phyloP scores from a whole-genome alignment of 2,888 invertebrate genomes.

The Amblyjoppa proteus region DNA sequence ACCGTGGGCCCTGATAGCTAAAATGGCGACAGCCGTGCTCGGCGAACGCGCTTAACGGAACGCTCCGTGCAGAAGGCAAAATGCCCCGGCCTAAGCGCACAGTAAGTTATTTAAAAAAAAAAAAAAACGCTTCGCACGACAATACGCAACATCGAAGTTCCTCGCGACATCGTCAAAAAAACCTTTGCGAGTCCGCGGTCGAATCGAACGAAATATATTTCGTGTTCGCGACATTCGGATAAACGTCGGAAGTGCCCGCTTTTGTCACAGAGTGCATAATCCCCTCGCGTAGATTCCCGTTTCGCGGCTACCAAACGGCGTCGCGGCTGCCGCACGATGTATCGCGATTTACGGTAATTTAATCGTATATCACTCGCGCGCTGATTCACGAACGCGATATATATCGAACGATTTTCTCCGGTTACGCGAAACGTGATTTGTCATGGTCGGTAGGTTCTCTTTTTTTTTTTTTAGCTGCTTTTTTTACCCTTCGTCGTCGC shows the following conservation, averaged over 20 bases:
- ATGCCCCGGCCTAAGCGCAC: constrained; percentile 79
- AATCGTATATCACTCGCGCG: neutral
- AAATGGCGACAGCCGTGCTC: constrained; percentile 81
- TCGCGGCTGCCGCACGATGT: constrained; percentile 34
- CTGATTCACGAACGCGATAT: neutral
- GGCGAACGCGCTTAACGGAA: constrained; percentile 76
- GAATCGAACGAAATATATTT: constrained; percentile 4
- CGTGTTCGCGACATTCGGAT: constrained; percentile 46
- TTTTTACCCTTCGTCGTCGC: constrained; percentile 40
- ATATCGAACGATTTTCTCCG: neutral
- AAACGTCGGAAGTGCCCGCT: constrained; percentile 61
- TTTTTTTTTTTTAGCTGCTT: constrained; percentile 45
- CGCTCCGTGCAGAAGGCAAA: constrained; percentile 70
- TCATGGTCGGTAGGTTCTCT: constrained; percentile 62
- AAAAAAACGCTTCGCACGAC: constrained; percentile 28
- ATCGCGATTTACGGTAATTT: neutral
- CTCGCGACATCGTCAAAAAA: neutral
- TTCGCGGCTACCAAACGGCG: constrained; percentile 54
- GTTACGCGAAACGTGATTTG: constrained; percentile 60
- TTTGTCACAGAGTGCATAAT: constrained; percentile 50
- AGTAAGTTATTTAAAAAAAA: constrained; percentile 70
- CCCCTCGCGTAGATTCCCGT: constrained; percentile 1
- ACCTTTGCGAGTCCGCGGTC: neutral
- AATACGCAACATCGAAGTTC: neutral
- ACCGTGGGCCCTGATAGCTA: constrained; percentile 78